Evolutionary conservation across 1,140 invertebrate genomes (phyloP), one percentile per base, ranked within the genome.

Genomic region (Drosophila pachea): DNA sequence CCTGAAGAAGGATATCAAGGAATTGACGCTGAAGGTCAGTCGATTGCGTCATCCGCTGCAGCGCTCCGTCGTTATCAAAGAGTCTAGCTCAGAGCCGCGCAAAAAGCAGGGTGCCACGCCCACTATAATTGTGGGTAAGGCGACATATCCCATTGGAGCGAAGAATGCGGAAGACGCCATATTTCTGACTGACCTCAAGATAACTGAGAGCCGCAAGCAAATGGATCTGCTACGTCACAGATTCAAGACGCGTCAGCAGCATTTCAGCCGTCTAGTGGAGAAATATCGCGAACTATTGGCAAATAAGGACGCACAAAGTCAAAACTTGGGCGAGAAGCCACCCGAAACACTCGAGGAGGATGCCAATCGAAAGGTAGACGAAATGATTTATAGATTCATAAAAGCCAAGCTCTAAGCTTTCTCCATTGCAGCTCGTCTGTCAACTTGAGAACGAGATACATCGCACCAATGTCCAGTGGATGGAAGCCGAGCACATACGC

Each of bases 391-490:
- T 7, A 2, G 7, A 11, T 22, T 22, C 22, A 22, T 22, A 0
- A 53, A 14, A 16, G 12, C 33, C 11, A 58, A 12, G 0, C n/a
- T n/a, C n/a, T n/a, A n/a, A n/a, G 12, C 2, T 1, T 14, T 45
- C 12, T 8, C 3, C 9, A 0, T 7, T 11, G 0, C 9, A 95
- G 94, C 91, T 92, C 66, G 92, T 94, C 4, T 92, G 93, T 4
- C 92, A 92, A 64, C 89, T 95, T 63, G 94, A 95, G 88, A 95
- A 95, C 89, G 92, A 93, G 78, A 94, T 94, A 42, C 94, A 95
- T 78, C 92, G 93, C 67, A 92, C 94, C 4, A 92, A 94, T 53
- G 93, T 95, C 36, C 94, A 95, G 90, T 93, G 94, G 90, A 93
- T 94, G 88, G 94, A 95, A 89, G 94, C 94, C 2, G 93, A 95